phyloP scores from a whole-genome alignment of 2,797 vertebrate species.

The Allobates femoralis region DNA sequence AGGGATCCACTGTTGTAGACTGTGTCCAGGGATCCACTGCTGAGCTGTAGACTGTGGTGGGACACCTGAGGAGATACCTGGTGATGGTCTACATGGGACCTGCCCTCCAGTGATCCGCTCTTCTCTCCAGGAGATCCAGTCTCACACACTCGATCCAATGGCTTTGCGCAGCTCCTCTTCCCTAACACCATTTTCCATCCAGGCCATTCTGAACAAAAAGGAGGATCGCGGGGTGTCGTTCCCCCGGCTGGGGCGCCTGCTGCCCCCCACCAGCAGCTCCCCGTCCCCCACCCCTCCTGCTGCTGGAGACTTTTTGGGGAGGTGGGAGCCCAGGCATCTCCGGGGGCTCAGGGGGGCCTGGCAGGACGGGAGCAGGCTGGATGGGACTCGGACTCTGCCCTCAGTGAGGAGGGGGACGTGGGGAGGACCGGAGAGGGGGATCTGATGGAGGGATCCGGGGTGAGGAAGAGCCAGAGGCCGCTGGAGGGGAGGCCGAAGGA shows the following conservation, averaged over 20 bases:
- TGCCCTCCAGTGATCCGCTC: background rate
- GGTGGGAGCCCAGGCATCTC: conserved; percentile 69
- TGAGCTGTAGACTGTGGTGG: background rate
- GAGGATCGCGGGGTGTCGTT: conserved; percentile 75
- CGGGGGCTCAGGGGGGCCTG: conserved; percentile 64
- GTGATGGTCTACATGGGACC: conserved; percentile 39
- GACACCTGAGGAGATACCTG: conserved; percentile 7
- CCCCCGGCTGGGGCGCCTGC: conserved; percentile 65
- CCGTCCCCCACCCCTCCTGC: conserved; percentile 69
- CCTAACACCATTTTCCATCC: conserved; percentile 95
- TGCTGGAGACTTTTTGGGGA: conserved; percentile 92
- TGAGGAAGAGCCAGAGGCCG: conserved; percentile 41
- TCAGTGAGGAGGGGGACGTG: conserved; percentile 85
- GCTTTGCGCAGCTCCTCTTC: conserved; percentile 86
- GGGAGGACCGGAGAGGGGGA: conserved; percentile 61
- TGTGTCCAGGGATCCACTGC: too few relatives aligned
- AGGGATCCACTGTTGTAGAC: too few relatives aligned
- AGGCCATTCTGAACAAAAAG: conserved; percentile 94
- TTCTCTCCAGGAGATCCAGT: background rate
- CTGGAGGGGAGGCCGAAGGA: conserved; percentile 62
- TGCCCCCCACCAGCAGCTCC: conserved; percentile 53
- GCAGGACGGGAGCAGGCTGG: conserved; percentile 73
- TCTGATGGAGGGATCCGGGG: conserved; percentile 54
- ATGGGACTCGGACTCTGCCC: conserved; percentile 93
- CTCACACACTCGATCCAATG: conserved; percentile 72